phyloP scores from a whole-genome alignment of 1,140 invertebrate genomes.

The Drosophila orena region DNA sequence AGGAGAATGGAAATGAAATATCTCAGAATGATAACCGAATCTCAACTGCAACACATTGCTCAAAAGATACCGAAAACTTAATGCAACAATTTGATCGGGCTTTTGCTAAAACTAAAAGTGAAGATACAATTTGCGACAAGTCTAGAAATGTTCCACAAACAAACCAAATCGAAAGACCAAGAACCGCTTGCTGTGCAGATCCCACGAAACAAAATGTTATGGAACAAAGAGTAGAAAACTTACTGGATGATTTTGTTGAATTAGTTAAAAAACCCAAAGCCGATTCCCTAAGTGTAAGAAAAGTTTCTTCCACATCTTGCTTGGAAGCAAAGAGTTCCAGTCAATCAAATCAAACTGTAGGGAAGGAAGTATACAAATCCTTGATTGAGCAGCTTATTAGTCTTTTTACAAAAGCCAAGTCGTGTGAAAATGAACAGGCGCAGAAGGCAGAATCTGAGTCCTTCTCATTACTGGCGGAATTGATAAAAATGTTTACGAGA shows the following conservation, averaged over 20 bases:
- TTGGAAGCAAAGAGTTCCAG: no score
- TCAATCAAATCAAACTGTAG: not conserved
- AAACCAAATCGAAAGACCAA: not conserved
- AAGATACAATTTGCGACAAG: not conserved
- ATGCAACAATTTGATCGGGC: conserved; percentile 12
- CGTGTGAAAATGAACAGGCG: not conserved
- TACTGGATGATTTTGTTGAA: not conserved
- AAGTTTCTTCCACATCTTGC: not conserved
- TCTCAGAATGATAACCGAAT: not conserved
- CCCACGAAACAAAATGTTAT: not conserved
- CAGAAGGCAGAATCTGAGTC: not conserved
- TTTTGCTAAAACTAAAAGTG: not conserved
- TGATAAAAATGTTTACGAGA: not conserved
- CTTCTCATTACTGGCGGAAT: conserved; percentile 6
- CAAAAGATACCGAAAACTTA: not conserved
- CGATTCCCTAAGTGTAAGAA: not conserved
- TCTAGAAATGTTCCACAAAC: not conserved
- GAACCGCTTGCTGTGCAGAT: not conserved
- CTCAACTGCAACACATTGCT: not conserved
- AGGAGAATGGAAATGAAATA: not conserved
- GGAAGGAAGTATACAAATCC: conserved; percentile 14
- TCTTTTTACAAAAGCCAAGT: not conserved
- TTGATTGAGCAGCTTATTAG: conserved; percentile 9
- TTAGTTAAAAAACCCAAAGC: not conserved
- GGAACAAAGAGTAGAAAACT: not conserved